Conservation (phyloP, 1,140 invertebrate species). For the Heliconius congener region DNA sequence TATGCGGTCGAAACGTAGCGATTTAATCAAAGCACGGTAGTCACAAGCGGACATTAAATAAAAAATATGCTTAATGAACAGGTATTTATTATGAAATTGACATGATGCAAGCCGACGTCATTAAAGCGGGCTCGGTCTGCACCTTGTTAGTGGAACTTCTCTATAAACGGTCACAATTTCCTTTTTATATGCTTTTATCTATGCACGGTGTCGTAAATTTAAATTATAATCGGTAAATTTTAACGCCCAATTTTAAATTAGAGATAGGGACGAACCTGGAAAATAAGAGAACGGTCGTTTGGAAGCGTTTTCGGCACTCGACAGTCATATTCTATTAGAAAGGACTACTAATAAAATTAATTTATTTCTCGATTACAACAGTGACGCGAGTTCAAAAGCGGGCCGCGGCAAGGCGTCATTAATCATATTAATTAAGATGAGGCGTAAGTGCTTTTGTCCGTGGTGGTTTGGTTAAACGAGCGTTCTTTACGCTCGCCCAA, state of each 20-base stretch:
- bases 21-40: constrained; percentile 41
- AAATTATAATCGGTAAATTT: constrained; percentile 75
- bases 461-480: constrained; percentile 64
- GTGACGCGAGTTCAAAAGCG: constrained; percentile 71
- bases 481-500: constrained; percentile 50
- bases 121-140: constrained; percentile 44
- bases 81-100: constrained; percentile 41
- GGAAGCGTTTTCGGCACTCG: constrained; percentile 51
- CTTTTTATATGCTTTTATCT: constrained; percentile 61
- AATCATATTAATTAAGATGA: constrained; percentile 81
- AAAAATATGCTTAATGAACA: constrained; percentile 41
- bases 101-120: constrained; percentile 44
- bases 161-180: constrained; percentile 60
- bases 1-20: constrained; percentile 28
- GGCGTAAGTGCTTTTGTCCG: constrained; percentile 72
- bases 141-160: constrained; percentile 65
- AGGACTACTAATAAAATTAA: constrained; percentile 79
- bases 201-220: constrained; percentile 71
- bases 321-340: constrained; percentile 74
- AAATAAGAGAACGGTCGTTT: constrained; percentile 55
- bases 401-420: constrained; percentile 69
- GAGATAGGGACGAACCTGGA: constrained; percentile 63
- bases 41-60: constrained; percentile 31
- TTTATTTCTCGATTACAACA: constrained; percentile 78
- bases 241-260: constrained; percentile 77